These are phyloP conservation scores for Pachyramphus minor DNA, from an alignment of 2,113 vertebrate genomes.

Conservation along the genomic window DNA sequence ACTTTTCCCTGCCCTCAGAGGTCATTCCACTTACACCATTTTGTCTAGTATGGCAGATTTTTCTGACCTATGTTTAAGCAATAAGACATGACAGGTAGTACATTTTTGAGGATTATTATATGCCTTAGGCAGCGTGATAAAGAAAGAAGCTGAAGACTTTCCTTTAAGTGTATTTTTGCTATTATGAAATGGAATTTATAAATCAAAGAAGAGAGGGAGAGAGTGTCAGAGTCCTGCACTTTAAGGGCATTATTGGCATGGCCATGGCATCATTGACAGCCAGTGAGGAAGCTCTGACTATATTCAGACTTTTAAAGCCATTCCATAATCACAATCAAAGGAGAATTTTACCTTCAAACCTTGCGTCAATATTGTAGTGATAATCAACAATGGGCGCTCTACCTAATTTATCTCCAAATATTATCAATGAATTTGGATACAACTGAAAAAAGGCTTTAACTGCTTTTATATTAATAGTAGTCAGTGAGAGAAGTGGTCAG, in stretches of 20 bases:
- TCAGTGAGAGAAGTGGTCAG: neutral
- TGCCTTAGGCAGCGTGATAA: neutral
- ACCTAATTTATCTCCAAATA: neutral
- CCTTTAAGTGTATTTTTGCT: conserved; percentile 26
- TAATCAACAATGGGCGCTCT: neutral
- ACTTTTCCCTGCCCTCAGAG: neutral
- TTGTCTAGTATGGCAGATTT: neutral
- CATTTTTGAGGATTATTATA: conserved; percentile 51
- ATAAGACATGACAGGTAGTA: conserved; percentile 9
- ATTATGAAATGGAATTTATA: conserved; percentile 43
- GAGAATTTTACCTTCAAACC: neutral
- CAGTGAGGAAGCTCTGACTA: neutral
- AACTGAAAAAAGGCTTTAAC: neutral
- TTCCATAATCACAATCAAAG: neutral
- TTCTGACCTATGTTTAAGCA: conserved; percentile 32
- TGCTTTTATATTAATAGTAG: neutral
- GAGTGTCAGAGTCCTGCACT: neutral
- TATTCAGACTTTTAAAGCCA: conserved; percentile 10
- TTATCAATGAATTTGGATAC: neutral
- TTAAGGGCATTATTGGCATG: neutral
- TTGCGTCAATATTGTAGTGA: neutral
- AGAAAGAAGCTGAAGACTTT: neutral
- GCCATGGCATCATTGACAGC: neutral
- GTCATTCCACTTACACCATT: neutral
- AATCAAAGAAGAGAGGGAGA: neutral